Base-by-base conservation (phyloP, 1,140 invertebrate species). In the Philaenus spumarius region DNA sequence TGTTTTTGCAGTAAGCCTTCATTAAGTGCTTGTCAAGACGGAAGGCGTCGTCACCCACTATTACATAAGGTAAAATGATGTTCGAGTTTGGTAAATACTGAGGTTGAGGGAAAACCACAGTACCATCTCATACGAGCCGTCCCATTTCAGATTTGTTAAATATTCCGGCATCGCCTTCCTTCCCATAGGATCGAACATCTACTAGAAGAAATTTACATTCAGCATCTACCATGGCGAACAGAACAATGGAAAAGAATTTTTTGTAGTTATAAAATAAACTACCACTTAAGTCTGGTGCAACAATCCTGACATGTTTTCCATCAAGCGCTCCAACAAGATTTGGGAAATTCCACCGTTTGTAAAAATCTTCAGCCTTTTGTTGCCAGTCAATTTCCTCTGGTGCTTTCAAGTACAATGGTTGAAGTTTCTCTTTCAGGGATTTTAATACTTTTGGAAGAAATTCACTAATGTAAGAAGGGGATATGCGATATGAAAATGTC, bases 211-310 rank as follows among this genome's bases (percentile, higher is more conserved):
- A 76, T 50, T 67, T 63, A 57, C 71, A 77, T 40, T 74, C 56
- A 37, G 67, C 67, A 63, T 77, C 72, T 19, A 72, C 71, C 42
- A 75, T 50, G 19, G 70, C 75, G 26, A 75, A 59, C 26, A 78
- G 55, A 22, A 77, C 70, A 17, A 76, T 67, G 42, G 69, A 72
- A 50, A 69, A 74, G 51, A 55, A 68, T 5, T 62, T 54, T 63
- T 78, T 77, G 51, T 75, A 74, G 58, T 77, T 78, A 46, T 65
- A 71, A 66, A 62, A 78, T 40, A 62, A 54, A 20, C 66, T 60
- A 37, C 74, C 72, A 51, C 62, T 66, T 26, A 67, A 62, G 22
- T 39, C 1, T 37, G 72, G 73, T 66, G 74, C 59, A 71, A 77
- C 71, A 61, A 71, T 68, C 30, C 62, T 26, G 19, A 77, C 55